These are phyloP conservation scores for Poeciliopsis prolifica DNA, from an alignment of 2,113 vertebrate species.

Conservation along the genomic window DNA sequence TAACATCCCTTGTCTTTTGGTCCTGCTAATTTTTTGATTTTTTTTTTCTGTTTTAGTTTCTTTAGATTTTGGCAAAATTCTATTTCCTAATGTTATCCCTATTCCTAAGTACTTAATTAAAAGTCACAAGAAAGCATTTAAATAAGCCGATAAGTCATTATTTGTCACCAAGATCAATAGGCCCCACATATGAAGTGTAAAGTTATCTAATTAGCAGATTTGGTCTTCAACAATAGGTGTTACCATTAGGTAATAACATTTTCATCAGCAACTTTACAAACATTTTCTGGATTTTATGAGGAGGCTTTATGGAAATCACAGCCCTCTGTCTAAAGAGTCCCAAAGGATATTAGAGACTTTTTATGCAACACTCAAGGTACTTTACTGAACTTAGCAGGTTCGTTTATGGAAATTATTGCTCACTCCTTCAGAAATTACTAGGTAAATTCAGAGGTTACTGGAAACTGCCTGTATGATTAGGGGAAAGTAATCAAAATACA, in stretches of 20 bases:
- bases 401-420: not conserved
- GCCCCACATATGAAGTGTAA: too few relatives aligned
- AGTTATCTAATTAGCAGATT: not conserved
- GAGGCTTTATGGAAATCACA: too few relatives aligned
- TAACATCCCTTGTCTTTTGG: constrained; percentile 22
- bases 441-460: too few relatives aligned
- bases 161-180: not conserved
- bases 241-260: not conserved
- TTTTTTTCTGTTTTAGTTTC: not conserved
- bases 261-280: not conserved
- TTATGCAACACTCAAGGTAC: not conserved
- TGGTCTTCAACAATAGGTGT: not conserved
- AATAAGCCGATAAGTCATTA: not conserved
- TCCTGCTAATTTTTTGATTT: constrained; percentile 5
- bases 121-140: not conserved
- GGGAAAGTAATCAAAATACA: not conserved
- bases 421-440: not conserved
- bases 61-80: not conserved
- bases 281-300: not conserved
- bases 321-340: too few relatives aligned
- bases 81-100: not conserved
- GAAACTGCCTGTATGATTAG: not conserved
- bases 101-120: not conserved
- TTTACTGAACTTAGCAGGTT: not conserved
- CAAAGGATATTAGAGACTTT: too few relatives aligned